phyloP scores from a whole-genome alignment of 1,140 invertebrate genomes.

The Myzus persicae region DNA sequence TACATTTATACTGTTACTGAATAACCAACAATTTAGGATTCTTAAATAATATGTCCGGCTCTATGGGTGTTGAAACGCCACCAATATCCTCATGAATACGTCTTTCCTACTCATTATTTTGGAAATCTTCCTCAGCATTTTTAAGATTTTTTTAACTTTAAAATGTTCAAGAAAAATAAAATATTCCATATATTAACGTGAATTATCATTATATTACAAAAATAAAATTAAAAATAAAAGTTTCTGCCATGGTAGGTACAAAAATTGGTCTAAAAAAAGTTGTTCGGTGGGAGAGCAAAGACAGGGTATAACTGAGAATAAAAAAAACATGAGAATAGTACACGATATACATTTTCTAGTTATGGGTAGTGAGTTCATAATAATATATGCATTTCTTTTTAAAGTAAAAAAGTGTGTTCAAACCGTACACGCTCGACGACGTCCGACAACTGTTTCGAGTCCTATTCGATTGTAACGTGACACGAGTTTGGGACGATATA shows the following conservation, averaged over 20 bases:
- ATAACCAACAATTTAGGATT: no score
- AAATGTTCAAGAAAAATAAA: neutral
- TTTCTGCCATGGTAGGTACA: neutral
- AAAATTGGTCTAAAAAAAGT: neutral
- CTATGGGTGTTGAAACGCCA: no score
- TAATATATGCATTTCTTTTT: slow-evolving; percentile 9
- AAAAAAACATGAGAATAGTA: neutral
- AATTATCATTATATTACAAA: no score
- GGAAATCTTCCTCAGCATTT: no score
- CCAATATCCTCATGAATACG: no score
- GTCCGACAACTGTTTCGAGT: neutral
- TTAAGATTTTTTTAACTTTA: neutral
- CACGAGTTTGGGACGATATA: neutral
- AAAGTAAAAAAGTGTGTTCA: slow-evolving; percentile 1
- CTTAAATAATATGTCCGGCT: no score
- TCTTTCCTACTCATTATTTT: no score
- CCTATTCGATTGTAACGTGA: neutral
- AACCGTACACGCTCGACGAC: neutral
- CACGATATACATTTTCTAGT: neutral
- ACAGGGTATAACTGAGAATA: neutral
- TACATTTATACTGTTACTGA: no score
- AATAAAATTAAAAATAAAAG: neutral
- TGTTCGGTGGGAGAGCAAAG: neutral
- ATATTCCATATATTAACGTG: neutral
- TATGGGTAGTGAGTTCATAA: neutral